These are phyloP conservation scores for Kryptolebias ocellatus DNA, from an alignment of 2,797 vertebrate species.

Conservation along the genomic window DNA sequence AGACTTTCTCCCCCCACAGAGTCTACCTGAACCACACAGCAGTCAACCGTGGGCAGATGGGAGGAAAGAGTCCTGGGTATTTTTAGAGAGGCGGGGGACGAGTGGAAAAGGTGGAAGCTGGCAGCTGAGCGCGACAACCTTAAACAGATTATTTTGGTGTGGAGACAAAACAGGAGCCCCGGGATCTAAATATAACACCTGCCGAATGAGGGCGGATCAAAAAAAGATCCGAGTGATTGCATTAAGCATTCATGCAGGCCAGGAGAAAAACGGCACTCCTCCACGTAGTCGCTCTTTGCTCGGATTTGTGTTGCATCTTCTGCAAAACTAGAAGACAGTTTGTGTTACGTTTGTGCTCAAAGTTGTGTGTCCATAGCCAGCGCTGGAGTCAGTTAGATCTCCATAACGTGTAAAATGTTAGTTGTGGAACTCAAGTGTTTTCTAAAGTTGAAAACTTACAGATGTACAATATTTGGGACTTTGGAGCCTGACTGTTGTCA, in stretches of 20 bases:
- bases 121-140: no score
- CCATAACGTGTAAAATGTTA: no score
- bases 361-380: no score
- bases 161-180: conserved; percentile 26
- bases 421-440: neutral
- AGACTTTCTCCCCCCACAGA: no score
- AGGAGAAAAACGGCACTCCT: conserved; percentile 41
- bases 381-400: neutral
- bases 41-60: conserved; percentile 61
- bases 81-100: conserved; percentile 44
- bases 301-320: conserved; percentile 66
- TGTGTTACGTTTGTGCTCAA: neutral
- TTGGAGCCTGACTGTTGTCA: neutral
- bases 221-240: conserved; percentile 62
- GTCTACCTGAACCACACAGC: no score
- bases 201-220: conserved; percentile 54
- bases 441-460: neutral
- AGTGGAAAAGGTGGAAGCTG: no score
- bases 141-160: neutral
- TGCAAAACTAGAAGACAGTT: conserved; percentile 26
- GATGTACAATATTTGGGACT: neutral
- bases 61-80: conserved; percentile 65
- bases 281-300: conserved; percentile 63
- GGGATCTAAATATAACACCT: conserved; percentile 73
- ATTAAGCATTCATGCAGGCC: conserved; percentile 52